These are phyloP conservation scores for Drosophila saltans DNA, from an alignment of 1,140 invertebrate species.

Conservation along the genomic window DNA sequence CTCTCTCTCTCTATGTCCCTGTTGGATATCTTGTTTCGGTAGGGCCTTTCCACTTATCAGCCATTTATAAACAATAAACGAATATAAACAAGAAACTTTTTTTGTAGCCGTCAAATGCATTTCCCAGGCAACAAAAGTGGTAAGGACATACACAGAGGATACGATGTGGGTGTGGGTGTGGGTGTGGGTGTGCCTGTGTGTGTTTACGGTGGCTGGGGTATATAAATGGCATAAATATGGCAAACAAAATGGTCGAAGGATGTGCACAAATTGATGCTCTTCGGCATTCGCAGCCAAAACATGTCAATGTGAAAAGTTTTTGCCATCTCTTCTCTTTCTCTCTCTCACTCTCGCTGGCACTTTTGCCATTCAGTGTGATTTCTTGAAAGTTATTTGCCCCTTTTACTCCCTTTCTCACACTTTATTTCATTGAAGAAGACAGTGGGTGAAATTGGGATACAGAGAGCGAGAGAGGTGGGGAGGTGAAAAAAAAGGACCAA, in stretches of 20 bases:
- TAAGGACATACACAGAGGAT: background rate
- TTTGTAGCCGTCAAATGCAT: constrained; percentile 65
- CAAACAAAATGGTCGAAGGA: constrained; percentile 70
- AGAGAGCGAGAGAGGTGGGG: background rate
- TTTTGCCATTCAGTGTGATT: constrained; percentile 38
- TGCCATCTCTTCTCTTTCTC: constrained; percentile 48
- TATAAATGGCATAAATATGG: constrained; percentile 75
- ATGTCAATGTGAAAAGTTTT: constrained; percentile 78
- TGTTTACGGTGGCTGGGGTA: constrained; percentile 9
- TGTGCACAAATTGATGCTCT: constrained; percentile 59
- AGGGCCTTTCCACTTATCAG: constrained; percentile 60
- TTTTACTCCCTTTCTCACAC: constrained; percentile 13
- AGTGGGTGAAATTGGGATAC: no score
- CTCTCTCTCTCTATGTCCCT: no score
- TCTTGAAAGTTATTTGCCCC: constrained; percentile 46
- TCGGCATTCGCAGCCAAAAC: constrained; percentile 43
- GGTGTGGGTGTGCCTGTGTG: background rate
- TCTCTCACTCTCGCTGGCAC: constrained; percentile 26
- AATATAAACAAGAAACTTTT: constrained; percentile 79
- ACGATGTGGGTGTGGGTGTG: background rate
- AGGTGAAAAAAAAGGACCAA: constrained; percentile 2
- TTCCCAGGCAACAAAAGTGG: constrained; percentile 46
- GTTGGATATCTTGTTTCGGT: background rate
- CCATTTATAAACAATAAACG: constrained; percentile 80
- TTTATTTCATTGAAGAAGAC: constrained; percentile 38